Percentiles rank a stretch among this genome's conserved stretches.
phyloP scores from a whole-genome alignment of 2,797 vertebrate genomes.

The Aphelocoma californica region DNA sequence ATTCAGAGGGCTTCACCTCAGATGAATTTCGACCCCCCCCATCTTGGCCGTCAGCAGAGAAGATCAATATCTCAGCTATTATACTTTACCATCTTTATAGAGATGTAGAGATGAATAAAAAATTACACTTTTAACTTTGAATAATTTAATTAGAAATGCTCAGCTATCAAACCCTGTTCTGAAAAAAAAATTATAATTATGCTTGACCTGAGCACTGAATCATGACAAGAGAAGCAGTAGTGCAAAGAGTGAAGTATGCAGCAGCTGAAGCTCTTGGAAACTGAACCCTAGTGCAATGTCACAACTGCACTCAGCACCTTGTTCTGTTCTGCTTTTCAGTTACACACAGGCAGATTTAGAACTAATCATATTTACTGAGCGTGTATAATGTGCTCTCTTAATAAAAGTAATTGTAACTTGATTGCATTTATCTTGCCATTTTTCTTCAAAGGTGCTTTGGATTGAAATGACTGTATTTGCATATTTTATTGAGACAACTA shows the following conservation, averaged over 20 bases:
- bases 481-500: conserved; percentile 63
- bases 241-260: not conserved
- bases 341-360: not conserved
- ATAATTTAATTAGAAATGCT: not conserved
- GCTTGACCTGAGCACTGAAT: conserved; percentile 13
- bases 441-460: conserved; percentile 62
- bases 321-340: not conserved
- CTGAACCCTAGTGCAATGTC: not conserved
- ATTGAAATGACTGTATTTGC: conserved; percentile 61
- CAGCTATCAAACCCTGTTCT: not conserved
- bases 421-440: conserved; percentile 56
- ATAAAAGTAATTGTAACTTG: conserved; percentile 43
- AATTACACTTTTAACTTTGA: not conserved
- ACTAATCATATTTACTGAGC: not conserved
- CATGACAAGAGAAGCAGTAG: not conserved
- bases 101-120: conserved; percentile 19
- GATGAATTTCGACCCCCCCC: not conserved
- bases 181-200: not conserved
- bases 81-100: not conserved
- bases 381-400: not conserved
- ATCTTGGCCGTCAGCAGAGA: not conserved
- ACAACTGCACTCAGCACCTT: not conserved
- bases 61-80: not conserved
- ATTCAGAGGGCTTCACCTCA: not conserved
- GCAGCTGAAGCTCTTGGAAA: not conserved